Conservation (phyloP, 2,888 invertebrate species). For the Acronicta psi region DNA sequence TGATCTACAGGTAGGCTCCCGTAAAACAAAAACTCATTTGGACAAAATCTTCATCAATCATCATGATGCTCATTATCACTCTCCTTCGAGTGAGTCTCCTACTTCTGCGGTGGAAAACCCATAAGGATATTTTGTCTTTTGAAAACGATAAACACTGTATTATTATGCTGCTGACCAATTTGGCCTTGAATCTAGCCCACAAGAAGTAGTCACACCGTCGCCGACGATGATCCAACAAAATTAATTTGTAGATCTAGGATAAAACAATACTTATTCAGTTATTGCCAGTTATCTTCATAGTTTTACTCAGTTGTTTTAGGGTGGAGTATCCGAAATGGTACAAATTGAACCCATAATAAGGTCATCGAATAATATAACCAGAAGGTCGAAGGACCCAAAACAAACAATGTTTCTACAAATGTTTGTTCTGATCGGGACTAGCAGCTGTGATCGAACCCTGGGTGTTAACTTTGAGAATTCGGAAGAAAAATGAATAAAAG, state of each 20-base stretch:
- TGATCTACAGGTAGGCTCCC: no score
- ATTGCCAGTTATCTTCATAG: not conserved
- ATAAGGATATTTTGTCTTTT: no score
- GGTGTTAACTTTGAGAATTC: not conserved
- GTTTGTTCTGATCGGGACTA: not conserved
- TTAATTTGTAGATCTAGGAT: not conserved
- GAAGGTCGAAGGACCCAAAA: not conserved
- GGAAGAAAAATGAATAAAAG: constrained; percentile 1
- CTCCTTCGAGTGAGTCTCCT: no score
- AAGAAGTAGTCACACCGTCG: no score
- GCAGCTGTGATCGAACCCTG: constrained; percentile 3
- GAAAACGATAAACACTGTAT: no score
- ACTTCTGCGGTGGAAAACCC: no score
- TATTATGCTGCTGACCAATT: no score
- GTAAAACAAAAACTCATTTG: no score
- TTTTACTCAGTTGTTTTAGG: constrained; percentile 2
- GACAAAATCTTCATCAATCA: no score
- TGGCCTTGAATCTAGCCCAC: no score
- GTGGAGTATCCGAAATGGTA: not conserved
- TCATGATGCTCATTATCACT: no score
- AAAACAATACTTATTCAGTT: not conserved
- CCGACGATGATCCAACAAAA: no score
- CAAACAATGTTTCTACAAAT: constrained; percentile 15
- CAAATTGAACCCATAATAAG: not conserved
- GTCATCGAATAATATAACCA: constrained; percentile 1